Base-by-base conservation (phyloP, 2,888 invertebrate species). In the Agrenia bidenticulata region DNA sequence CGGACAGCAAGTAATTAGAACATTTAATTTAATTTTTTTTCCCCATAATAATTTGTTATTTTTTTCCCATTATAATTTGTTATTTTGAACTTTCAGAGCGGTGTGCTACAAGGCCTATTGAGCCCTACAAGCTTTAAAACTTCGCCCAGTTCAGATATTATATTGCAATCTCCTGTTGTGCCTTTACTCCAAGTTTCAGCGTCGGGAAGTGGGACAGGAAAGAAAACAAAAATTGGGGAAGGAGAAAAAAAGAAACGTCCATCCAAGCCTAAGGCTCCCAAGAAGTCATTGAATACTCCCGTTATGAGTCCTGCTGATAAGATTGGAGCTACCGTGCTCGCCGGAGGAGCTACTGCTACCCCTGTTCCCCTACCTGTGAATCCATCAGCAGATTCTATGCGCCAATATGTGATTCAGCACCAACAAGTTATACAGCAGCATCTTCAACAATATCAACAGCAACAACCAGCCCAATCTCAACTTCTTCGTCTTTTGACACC, bases 381-480 rank as follows among this genome's bases (percentile, higher is more conserved):
- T 41, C 56, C 56, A 2, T 61, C 65, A 2, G n/a, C 61, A 9
- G 65, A 65, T 21, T 21, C 56, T 9, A 61, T 65, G 61, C 61
- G 57, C 9, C 55, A 65, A 27, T 65, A 27, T 21, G 57, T 65
- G 1, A 19, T 64, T 7, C 64, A 63, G 24, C 56, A 64, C 50
- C 56, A 65, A 41, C 61, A 61, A 17, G 61, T 65, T 45, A 41
- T 57, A 27, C 55, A 57, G n/a, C 65, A 61, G 21, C 56, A 51
- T 19, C 56, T 61, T 4, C 60, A 56, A 13, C 27, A 62, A 9
- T 37, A 23, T 21, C 66, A 66, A 21, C 53, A 58, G 13, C 51
- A 51, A 21, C 32, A 32, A 17, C 41, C 61, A 1, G 55, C 56
- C 1, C 39, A 61, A 7, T 65, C 39, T 55, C 61, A 65, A 23